These are phyloP conservation scores for Palaemon carinicauda DNA, from an alignment of 1,140 invertebrate genomes.

Conservation along the genomic window DNA sequence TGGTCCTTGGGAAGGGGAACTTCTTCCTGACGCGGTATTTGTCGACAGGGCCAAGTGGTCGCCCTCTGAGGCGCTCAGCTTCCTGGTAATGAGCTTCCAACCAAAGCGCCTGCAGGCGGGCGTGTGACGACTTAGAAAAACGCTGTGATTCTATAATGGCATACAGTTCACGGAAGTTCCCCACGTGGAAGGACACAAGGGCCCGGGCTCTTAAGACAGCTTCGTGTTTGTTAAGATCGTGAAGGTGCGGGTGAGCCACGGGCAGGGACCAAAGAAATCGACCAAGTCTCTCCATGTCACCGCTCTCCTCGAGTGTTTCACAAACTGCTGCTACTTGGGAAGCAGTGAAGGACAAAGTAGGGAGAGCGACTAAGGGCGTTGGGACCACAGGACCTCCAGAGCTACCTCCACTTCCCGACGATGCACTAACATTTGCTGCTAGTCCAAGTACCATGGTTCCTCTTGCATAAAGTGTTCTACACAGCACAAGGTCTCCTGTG, in stretches of 20 bases:
- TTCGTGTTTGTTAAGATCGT: constrained; percentile 89
- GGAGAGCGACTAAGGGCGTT: constrained; percentile 84
- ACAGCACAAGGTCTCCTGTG: too few relatives aligned
- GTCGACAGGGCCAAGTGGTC: constrained; percentile 97
- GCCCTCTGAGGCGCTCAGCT: constrained; percentile 92
- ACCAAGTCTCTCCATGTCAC: constrained; percentile 94
- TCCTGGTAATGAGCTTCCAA: constrained; percentile 98
- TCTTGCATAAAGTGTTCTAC: not conserved
- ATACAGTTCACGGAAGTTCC: constrained; percentile 93
- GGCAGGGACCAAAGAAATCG: constrained; percentile 96
- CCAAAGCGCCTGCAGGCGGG: constrained; percentile 95
- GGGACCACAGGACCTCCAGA: constrained; percentile 72
- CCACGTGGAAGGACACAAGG: constrained; percentile 96
- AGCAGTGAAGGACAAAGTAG: constrained; percentile 89
- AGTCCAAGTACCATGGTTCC: constrained; percentile 58
- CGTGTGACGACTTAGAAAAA: constrained; percentile 96
- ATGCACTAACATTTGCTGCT: constrained; percentile 57
- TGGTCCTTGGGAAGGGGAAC: constrained; percentile 96
- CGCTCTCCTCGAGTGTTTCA: constrained; percentile 97
- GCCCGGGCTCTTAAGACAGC: constrained; percentile 92
- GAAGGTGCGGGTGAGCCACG: constrained; percentile 88
- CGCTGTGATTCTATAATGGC: constrained; percentile 95
- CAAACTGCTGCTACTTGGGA: constrained; percentile 96
- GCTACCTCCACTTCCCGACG: constrained; percentile 59
- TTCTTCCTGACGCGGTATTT: constrained; percentile 99